These are phyloP conservation scores for Odontothrips loti DNA, from an alignment of 2,888 invertebrate genomes.

Conservation along the genomic window DNA sequence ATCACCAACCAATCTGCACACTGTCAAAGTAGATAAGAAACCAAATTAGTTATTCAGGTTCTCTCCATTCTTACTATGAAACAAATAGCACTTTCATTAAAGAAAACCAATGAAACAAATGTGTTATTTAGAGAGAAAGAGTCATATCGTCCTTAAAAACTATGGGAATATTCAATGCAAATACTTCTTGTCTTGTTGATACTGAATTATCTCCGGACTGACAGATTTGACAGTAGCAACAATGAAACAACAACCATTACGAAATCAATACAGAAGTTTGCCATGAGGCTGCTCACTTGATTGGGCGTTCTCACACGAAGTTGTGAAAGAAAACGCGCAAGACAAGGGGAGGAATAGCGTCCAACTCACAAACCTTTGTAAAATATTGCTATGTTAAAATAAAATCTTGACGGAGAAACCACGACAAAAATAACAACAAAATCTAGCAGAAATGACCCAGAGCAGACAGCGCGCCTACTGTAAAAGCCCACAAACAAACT, in stretches of 20 bases:
- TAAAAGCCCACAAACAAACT: neutral
- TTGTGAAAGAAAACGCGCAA: neutral
- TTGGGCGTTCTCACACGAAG: neutral
- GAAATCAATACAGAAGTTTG: slow-evolving; percentile 8
- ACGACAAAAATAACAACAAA: slow-evolving; percentile 2
- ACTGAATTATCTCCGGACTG: neutral
- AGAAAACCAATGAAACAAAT: neutral
- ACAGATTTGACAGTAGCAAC: neutral
- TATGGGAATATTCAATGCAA: neutral
- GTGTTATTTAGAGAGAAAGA: slow-evolving; percentile 14
- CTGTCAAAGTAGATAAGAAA: neutral
- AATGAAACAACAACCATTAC: neutral
- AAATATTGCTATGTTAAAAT: neutral
- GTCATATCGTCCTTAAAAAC: neutral
- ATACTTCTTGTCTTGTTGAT: neutral
- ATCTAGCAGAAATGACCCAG: slow-evolving; percentile 2
- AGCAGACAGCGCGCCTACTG: slow-evolving; percentile 1
- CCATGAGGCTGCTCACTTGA: neutral
- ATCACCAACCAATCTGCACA: neutral
- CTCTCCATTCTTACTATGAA: neutral
- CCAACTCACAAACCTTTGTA: neutral
- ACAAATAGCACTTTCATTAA: slow-evolving; percentile 19
- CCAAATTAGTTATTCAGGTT: neutral
- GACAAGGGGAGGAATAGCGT: neutral
- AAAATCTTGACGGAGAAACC: neutral